Evolutionary conservation across 2,888 invertebrate species (phyloP).

Genomic region (Megastigmus dorsalis): DNA sequence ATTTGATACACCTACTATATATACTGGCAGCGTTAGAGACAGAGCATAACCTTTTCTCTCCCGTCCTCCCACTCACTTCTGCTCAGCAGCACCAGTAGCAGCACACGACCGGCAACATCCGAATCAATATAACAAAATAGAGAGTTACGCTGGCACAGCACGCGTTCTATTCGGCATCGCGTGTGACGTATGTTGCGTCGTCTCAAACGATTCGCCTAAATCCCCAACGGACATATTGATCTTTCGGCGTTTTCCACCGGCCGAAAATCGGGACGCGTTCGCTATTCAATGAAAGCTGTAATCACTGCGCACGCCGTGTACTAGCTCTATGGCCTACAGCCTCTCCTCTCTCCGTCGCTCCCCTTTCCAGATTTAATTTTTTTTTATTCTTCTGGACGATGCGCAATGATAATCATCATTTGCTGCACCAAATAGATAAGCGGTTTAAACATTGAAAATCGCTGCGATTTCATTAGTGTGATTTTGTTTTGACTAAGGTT

Average conservation of each 20-base stretch:
- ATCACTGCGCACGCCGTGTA: not conserved
- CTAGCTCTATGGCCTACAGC: no score
- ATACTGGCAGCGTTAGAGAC: not conserved
- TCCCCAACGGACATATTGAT: conserved; percentile 34
- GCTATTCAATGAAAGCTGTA: not conserved
- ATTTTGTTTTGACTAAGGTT: no score
- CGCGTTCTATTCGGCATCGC: not conserved
- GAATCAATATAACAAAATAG: conserved; percentile 34
- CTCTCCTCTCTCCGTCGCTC: no score
- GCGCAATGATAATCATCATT: conserved; percentile 23
- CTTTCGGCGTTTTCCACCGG: not conserved
- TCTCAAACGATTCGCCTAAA: conserved; percentile 23
- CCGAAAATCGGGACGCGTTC: conserved; percentile 3
- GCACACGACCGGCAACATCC: no score
- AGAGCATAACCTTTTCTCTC: not conserved
- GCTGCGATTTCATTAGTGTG: no score
- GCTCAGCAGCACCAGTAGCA: not conserved
- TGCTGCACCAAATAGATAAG: no score
- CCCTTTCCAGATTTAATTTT: not conserved
- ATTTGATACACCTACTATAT: not conserved
- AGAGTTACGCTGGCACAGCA: not conserved
- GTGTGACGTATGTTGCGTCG: conserved; percentile 6
- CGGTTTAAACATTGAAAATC: no score
- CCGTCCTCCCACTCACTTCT: not conserved
- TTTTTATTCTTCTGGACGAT: not conserved